Percentiles rank a stretch among this genome's conserved stretches.
phyloP scores from a whole-genome alignment of 2,797 vertebrate species.

The Mastacembelus armatus region DNA sequence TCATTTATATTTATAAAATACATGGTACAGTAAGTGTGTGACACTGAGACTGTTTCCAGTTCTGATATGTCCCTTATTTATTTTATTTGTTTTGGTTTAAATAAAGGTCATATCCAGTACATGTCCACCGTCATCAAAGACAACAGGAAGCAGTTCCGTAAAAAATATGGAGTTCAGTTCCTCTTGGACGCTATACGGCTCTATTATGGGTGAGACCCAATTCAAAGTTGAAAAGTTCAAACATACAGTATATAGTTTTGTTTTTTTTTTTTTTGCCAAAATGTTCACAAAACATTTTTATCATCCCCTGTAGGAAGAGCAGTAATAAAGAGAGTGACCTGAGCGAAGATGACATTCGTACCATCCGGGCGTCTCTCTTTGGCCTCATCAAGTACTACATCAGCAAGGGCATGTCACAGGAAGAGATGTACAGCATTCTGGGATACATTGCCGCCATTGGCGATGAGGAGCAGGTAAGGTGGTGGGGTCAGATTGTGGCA shows the following conservation, averaged over 20 bases:
- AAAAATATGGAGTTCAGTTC: slow-evolving; percentile 95
- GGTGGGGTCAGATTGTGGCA: too few relatives aligned
- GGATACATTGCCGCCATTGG: slow-evolving; percentile 92
- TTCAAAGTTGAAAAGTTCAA: too few relatives aligned
- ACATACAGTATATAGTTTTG: too few relatives aligned
- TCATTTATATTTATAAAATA: not conserved
- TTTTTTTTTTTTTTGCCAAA: too few relatives aligned
- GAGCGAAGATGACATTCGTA: slow-evolving; percentile 90
- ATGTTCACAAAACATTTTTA: not conserved
- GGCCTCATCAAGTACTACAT: slow-evolving; percentile 96
- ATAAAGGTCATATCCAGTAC: slow-evolving; percentile 96
- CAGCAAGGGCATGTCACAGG: slow-evolving; percentile 93
- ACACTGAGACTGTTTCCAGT: not conserved
- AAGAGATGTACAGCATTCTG: slow-evolving; percentile 95
- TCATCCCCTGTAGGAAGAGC: slow-evolving; percentile 69
- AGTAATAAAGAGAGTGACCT: slow-evolving; percentile 86
- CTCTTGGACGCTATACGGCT: slow-evolving; percentile 93
- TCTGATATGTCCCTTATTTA: slow-evolving; percentile 18
- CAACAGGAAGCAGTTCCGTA: slow-evolving; percentile 95
- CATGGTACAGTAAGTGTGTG: not conserved
- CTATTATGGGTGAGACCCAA: slow-evolving; percentile 90
- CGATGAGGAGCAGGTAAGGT: slow-evolving; percentile 94
- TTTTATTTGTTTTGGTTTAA: too few relatives aligned
- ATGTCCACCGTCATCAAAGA: slow-evolving; percentile 98
- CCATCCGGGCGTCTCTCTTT: slow-evolving; percentile 90